phyloP scores from a whole-genome alignment of 2,113 vertebrate species.

The Octodon degus region DNA sequence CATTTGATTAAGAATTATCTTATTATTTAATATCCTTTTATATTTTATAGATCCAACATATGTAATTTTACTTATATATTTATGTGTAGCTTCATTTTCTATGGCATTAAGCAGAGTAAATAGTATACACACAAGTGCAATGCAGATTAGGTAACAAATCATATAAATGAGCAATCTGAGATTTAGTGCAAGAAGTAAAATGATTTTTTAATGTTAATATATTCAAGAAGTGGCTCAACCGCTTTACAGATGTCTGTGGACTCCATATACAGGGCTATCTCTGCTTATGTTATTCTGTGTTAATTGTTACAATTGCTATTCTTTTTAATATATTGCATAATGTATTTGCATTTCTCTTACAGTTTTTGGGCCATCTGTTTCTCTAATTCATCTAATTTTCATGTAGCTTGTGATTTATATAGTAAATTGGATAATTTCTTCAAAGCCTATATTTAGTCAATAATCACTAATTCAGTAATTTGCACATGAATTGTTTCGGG shows the following conservation, averaged over 20 bases:
- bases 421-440: conserved; percentile 41
- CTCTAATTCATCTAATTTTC: conserved; percentile 39
- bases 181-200: background rate
- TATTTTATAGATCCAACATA: background rate
- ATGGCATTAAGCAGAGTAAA: background rate
- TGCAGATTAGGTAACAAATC: background rate
- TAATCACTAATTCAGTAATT: conserved; percentile 37
- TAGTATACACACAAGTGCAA: background rate
- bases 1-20: conserved; percentile 3
- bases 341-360: conserved; percentile 9
- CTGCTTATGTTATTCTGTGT: background rate
- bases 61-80: background rate
- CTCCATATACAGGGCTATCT: background rate
- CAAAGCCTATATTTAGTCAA: conserved; percentile 28
- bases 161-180: background rate
- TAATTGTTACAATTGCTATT: background rate
- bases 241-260: background rate
- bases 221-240: background rate
- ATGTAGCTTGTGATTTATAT: conserved; percentile 23
- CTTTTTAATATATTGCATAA: background rate
- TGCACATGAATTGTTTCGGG: background rate
- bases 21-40: conserved; percentile 14
- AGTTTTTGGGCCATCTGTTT: conserved; percentile 9
- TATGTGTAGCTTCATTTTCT: background rate
- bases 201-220: background rate